phyloP scores from a whole-genome alignment of 2,888 invertebrate genomes.

The Cordilura impudica region DNA sequence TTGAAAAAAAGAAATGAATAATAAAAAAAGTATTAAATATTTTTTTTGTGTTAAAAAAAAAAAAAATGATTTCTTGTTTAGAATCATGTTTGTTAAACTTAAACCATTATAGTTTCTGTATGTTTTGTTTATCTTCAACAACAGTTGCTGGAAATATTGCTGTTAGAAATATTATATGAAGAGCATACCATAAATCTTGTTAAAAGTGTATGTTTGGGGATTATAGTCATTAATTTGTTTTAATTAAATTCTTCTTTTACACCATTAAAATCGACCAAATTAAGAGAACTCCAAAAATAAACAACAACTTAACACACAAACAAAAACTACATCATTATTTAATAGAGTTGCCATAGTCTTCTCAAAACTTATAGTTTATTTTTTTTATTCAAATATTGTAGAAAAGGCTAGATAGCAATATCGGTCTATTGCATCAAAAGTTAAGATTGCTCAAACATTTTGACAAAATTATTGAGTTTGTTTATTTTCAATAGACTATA shows the following conservation, averaged over 20 bases:
- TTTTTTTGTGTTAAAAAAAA: not conserved
- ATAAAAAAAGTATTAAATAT: not conserved
- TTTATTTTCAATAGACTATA: no score
- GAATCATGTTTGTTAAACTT: not conserved
- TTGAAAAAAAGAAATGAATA: no score
- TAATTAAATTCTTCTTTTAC: not conserved
- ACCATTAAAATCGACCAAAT: constrained; percentile 10
- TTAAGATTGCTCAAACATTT: no score
- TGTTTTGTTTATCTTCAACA: not conserved
- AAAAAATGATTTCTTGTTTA: not conserved
- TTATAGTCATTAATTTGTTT: constrained; percentile 37
- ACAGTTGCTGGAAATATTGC: constrained; percentile 4
- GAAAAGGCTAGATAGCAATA: no score
- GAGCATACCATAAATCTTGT: constrained; percentile 32
- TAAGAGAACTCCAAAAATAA: not conserved
- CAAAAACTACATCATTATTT: not conserved
- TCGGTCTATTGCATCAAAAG: no score
- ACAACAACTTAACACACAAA: not conserved
- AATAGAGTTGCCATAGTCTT: no score
- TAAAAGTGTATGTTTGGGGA: constrained; percentile 16
- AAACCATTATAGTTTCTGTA: not conserved
- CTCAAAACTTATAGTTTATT: no score
- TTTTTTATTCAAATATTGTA: no score
- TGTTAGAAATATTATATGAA: constrained; percentile 13
- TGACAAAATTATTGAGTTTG: no score